phyloP scores from a whole-genome alignment of 1,140 invertebrate genomes.

The Nephotettix cincticeps region DNA sequence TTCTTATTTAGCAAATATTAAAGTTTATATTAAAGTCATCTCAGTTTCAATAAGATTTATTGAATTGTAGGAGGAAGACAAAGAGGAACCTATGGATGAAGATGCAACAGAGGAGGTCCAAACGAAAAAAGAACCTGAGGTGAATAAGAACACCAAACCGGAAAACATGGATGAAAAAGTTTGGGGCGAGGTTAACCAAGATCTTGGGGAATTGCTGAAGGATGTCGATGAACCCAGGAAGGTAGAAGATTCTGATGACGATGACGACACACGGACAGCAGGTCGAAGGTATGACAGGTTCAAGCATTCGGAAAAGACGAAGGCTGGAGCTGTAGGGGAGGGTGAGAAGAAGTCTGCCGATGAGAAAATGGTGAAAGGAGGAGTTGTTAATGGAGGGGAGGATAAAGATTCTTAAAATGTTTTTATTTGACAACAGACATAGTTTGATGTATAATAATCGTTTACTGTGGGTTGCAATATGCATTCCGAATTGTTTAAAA shows the following conservation, averaged over 20 bases:
- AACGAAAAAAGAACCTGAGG: background rate
- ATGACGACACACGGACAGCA: constrained; percentile 24
- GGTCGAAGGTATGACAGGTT: constrained; percentile 32
- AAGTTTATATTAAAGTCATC: too few species aligned
- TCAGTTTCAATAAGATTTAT: too few species aligned
- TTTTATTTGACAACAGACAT: background rate
- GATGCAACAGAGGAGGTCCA: constrained; percentile 16
- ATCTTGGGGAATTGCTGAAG: constrained; percentile 27
- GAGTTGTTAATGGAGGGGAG: background rate
- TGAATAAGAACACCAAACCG: constrained; percentile 16
- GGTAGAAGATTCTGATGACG: constrained; percentile 26
- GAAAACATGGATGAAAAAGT: constrained; percentile 28
- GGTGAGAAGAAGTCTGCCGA: background rate
- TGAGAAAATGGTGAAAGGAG: background rate
- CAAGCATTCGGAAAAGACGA: constrained; percentile 28
- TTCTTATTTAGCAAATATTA: too few species aligned
- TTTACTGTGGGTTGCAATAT: too few species aligned
- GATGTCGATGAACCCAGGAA: constrained; percentile 24
- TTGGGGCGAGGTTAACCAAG: constrained; percentile 31
- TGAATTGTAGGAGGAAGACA: background rate
- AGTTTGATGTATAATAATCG: background rate
- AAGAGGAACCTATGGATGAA: constrained; percentile 22
- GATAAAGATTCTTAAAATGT: background rate
- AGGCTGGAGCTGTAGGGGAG: background rate
- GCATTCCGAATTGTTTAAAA: too few species aligned